Evolutionary conservation across 1,140 invertebrate species (phyloP), one percentile per base, ranked within the genome.

Genomic region (Zaprionus tsacasi): DNA sequence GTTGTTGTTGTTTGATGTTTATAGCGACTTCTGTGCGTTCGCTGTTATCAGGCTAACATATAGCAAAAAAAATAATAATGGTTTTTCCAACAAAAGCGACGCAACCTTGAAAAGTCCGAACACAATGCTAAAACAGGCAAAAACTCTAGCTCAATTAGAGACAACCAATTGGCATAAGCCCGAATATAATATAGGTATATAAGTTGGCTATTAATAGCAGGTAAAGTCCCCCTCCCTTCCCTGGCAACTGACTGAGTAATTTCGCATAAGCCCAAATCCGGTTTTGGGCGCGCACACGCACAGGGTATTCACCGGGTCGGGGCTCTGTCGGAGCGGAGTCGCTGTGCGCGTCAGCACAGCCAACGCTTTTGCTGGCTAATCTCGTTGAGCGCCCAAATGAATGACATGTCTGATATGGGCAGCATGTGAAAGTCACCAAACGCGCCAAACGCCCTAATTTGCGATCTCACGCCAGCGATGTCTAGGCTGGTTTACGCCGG

Each of bases 1-100:
- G 27, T 55, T 59, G 58, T 59, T n/a, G 17, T 25, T 54, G 81
- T 55, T 35, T 63, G 69, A 21, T 59, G 66, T 48, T 48, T 63
- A 36, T 63, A 38, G 3, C 30, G n/a, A 60, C 15, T 64, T 33
- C 40, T 30, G 15, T 38, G 3, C 56, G 12, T 1, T 1, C 12
- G 3, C 30, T 30, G 43, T 27, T 50, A 50, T 50, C 45, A 25
- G 15, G 45, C 17, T 3, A 25, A 50, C 8, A 50, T 25, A 50
- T 50, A 1, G 45, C 45, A 48, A 48, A 21, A 48, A 48, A 21
- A 48, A 48, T 11, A 48, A 48, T 11, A 48, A 21, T 17, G 45
- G 45, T 25, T 50, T 48, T 50, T 50, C 45, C 17, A 25, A 6
- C 45, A 12, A 17, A 45, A 45, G 40, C 40, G 0, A 45, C 17